Evolutionary conservation across 2,888 invertebrate species (phyloP).

Genomic region (Euspilapteryx auroguttella): DNA sequence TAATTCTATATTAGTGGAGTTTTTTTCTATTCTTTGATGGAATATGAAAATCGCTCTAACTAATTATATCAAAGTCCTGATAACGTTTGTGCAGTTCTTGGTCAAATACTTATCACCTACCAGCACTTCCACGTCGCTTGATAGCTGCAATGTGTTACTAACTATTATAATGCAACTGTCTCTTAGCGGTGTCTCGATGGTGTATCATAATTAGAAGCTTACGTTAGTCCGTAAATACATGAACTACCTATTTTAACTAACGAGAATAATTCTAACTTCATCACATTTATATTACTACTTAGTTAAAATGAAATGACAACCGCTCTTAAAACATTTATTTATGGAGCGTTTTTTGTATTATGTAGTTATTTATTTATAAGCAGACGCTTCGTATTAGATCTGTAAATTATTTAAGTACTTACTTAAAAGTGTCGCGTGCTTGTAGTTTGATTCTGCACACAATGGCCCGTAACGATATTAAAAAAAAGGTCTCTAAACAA

Average conservation of each 20-base stretch:
- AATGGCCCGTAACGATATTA: too few relatives aligned
- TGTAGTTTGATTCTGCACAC: conserved; percentile 7
- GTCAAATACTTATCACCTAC: too few relatives aligned
- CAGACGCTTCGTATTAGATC: conserved; percentile 54
- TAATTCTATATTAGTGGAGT: conserved; percentile 41
- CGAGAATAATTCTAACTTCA: too few relatives aligned
- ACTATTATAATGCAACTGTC: conserved; percentile 27
- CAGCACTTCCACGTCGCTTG: conserved; percentile 39
- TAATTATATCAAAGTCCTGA: conserved; percentile 30
- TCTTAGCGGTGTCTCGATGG: conserved; percentile 25
- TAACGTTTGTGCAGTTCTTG: too few relatives aligned
- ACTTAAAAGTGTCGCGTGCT: conserved; percentile 23
- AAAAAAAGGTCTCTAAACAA: too few relatives aligned
- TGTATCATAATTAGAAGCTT: too few relatives aligned
- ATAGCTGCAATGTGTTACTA: conserved; percentile 49
- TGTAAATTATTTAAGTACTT: conserved; percentile 58
- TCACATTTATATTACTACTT: background rate
- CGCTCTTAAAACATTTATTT: too few relatives aligned
- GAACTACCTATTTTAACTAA: too few relatives aligned
- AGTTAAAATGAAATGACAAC: too few relatives aligned
- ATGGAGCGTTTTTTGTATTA: too few relatives aligned
- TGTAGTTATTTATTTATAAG: too few relatives aligned
- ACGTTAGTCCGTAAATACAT: too few relatives aligned
- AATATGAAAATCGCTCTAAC: conserved; percentile 56
- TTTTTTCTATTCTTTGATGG: conserved; percentile 41